These are phyloP conservation scores for Caerostris extrusa DNA, from an alignment of 1,140 invertebrate species.

Conservation along the genomic window DNA sequence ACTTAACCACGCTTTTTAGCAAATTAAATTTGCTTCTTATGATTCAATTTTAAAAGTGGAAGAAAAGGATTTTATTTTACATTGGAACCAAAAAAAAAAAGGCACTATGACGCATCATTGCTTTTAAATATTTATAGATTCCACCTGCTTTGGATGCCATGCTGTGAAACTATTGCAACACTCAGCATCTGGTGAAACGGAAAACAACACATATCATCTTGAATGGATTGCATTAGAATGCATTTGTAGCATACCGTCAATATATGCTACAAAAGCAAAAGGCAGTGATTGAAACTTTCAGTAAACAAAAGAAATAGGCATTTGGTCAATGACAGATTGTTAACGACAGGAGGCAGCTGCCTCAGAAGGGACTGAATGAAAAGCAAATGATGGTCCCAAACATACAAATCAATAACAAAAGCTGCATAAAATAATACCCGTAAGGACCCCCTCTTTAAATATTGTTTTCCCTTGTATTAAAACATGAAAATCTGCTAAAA, in stretches of 20 bases:
- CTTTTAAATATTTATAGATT: too few relatives aligned
- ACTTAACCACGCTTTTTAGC: too few relatives aligned
- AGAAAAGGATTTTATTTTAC: too few relatives aligned
- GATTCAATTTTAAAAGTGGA: too few relatives aligned
- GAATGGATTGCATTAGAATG: conserved; percentile 40
- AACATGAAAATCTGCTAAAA: conserved; percentile 32
- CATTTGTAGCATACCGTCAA: conserved; percentile 44
- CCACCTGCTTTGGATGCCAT: not conserved
- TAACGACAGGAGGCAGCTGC: conserved; percentile 7
- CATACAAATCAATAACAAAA: conserved; percentile 18
- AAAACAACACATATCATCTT: conserved; percentile 7
- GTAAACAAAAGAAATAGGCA: not conserved
- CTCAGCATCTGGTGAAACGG: not conserved
- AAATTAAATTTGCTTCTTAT: too few relatives aligned
- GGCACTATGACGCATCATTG: too few relatives aligned
- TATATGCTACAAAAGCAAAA: conserved; percentile 73
- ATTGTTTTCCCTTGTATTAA: conserved; percentile 6
- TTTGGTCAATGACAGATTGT: not conserved
- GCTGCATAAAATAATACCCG: conserved; percentile 75
- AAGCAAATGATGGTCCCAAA: conserved; percentile 67
- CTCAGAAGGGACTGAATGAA: not conserved
- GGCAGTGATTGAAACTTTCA: conserved; percentile 51
- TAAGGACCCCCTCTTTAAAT: conserved; percentile 37
- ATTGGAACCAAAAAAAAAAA: too few relatives aligned
- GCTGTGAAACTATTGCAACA: not conserved